Evolutionary conservation across 2,797 vertebrate species (phyloP), one percentile per base, ranked within the genome.

Genomic region (Takifugu rubripes): DNA sequence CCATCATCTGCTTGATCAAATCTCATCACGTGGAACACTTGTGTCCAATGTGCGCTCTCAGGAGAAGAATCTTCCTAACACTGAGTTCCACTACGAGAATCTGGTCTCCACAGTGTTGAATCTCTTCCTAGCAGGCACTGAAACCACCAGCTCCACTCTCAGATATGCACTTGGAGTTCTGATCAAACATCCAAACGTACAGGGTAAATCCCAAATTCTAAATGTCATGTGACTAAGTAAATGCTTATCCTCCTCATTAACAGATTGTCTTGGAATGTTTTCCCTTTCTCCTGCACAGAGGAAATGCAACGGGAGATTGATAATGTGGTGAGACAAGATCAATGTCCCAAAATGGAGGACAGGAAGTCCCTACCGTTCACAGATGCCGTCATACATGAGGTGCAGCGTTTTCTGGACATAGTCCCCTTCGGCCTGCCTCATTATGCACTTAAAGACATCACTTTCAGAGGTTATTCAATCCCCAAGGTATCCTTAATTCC

Each of bases 311-410:
- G 89, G 66, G 91, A 93, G 76, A 88, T 93, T 29, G 82, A 77
- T 11, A 29, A 25, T 25, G 84, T 89, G 48, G 84, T 91, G 66
- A 84, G 85, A 48, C 49, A 31, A 3, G 70, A 83, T 3, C 85
- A 56, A n/a, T 45, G 45, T 6, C 90, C 81, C 1, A 27, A 26
- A 17, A 83, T 89, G 59, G 85, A 84, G 10, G 91, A 93, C 77
- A 81, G 63, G 55, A 84, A 46, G 56, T 90, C 79, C 46, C 91
- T 94, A 16, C 90, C 91, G 0, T 93, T 91, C 54, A 92, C 90
- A 0, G 85, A 92, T 0, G 91, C 91, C 0, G 90, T 92, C 25
- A 72, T 93, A 21, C 88, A 90, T 0, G 90, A 94, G 68, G 81
- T 89, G 0, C 90, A 89, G 70, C 61, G 84, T 25, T 72, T 86